A percentile compares a stretch with the other conserved stretches of the same genome.
phyloP scores from a whole-genome alignment of 2,888 invertebrate species.

The Hyalella azteca region DNA sequence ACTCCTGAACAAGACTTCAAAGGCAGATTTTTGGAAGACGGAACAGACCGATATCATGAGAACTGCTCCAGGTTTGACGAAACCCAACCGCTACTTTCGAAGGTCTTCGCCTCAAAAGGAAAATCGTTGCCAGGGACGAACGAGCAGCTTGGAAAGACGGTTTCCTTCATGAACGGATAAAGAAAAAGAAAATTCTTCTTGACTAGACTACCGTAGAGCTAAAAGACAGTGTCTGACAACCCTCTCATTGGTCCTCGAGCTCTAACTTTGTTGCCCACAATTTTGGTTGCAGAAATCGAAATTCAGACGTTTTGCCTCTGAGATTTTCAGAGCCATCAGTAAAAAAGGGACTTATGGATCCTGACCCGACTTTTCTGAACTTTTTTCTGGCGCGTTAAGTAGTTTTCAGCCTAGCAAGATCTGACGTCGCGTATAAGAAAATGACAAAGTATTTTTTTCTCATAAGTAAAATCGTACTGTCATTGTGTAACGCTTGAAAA shows the following conservation, averaged over 20 bases:
- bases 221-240: constrained; percentile 6
- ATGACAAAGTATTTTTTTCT: too few relatives aligned
- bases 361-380: too few relatives aligned
- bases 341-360: not conserved
- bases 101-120: not conserved
- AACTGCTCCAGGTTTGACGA: not conserved
- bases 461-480: too few relatives aligned
- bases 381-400: too few relatives aligned
- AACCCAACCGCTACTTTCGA: not conserved
- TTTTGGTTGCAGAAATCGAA: not conserved
- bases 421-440: too few relatives aligned
- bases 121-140: constrained; percentile 34
- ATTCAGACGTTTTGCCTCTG: not conserved
- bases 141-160: constrained; percentile 16
- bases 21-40: constrained; percentile 11
- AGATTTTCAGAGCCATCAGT: not conserved
- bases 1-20: constrained; percentile 26
- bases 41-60: constrained; percentile 12
- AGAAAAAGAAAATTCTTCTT: constrained; percentile 2
- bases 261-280: constrained; percentile 12
- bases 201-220: constrained; percentile 27
- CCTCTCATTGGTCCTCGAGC: not conserved
- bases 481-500: too few relatives aligned
- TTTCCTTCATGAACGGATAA: constrained; percentile 34
- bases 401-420: too few relatives aligned